Base-by-base conservation (phyloP, 2,113 vertebrate species). In the Rhinopithecus roxellana region DNA sequence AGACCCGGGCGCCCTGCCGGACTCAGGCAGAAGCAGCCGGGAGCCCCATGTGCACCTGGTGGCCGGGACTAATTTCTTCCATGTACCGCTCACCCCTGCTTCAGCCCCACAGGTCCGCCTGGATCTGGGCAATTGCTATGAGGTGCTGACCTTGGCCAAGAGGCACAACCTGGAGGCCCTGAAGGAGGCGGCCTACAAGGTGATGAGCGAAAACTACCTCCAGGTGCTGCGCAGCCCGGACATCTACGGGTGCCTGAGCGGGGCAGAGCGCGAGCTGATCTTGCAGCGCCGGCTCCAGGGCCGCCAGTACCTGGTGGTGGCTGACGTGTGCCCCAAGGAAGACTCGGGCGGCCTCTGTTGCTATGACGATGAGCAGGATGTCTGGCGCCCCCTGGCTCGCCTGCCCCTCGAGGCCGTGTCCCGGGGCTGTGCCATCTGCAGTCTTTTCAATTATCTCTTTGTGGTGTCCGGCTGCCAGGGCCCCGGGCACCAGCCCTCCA, bases 371-470 rank as follows among this genome's bases (percentile, higher is more conserved):
- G 89, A 98, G 50, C 97, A 40, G 43, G 99, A 99, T n/a, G 11
- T 18, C 86, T 99, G 99, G 99, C 98, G 98, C 20, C 97, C 77
- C 0, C 98, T 99, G 40, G 99, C 99, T 90, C 91, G 67, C 1
- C 77, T 99, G 93, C 99, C 99, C 0, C 95, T 93, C 0, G 99
- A 99, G 96, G 99, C 98, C 8, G 97, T 99, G 93, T 99, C 99
- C 94, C 97, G 96, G 84, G 99, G 99, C 1, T 99, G 99, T 0
- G 99, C 99, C 48, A 64, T 99, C 98, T 99, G 99, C 95, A 99
- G 98, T 35, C 99, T 99, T 98, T 99, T 99, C 98, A 99, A 99
- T 97, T 99, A 99, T 94, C 98, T 99, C 75, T 99, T 99, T 0
- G 97, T 99, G 87, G 99, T 98, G n/a, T 98, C 99, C 0, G 99